Evolutionary conservation across 2,888 invertebrate species (phyloP), one percentile per base, ranked within the genome.

Genomic region (Ptychoptera albimana): DNA sequence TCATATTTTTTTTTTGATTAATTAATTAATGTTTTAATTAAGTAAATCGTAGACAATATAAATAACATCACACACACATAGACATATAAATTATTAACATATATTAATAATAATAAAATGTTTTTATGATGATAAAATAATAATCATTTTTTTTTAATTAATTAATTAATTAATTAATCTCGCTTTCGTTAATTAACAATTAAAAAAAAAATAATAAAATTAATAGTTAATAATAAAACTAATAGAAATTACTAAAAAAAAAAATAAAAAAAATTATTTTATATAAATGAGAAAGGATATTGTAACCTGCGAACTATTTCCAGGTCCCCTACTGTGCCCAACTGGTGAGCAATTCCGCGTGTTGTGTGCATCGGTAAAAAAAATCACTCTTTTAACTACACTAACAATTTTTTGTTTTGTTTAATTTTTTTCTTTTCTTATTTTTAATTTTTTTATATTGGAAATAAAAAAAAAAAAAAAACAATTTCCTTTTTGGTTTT

Each of bases 271-370:
- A 23, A 45, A 37, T 31, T 37, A 8, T 13, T 5, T 5, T 5
- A 23, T 23, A 6, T 16, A 32, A 9, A 43, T 43, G 37, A 29
- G 37, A 43, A 43, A 16, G 12, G 16, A 35, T 35, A 12, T 10
- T 38, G 45, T 45, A 32, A 49, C 48, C 49, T 52, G 50, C 49
- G 49, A 50, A 47, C 34, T 48, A 49, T 48, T 53, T 53, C 48
- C 83, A 85, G 85, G 84, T 84, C 79, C 84, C 83, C 77, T 82
- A 81, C 81, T 85, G 85, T 79, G 84, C 83, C 77, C 82, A 82
- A 79, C 79, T 83, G 83, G 84, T 85, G 84, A 85, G 84, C 84
- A 84, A 84, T 84, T 79, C 79, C 80, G 84, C 84, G 83, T 83
- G 82, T 83, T 84, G 82, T 84, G 82, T 84, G 82, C 84, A 83